Conservation (phyloP, 2,888 invertebrate genomes). For the Dorcus hopei region DNA sequence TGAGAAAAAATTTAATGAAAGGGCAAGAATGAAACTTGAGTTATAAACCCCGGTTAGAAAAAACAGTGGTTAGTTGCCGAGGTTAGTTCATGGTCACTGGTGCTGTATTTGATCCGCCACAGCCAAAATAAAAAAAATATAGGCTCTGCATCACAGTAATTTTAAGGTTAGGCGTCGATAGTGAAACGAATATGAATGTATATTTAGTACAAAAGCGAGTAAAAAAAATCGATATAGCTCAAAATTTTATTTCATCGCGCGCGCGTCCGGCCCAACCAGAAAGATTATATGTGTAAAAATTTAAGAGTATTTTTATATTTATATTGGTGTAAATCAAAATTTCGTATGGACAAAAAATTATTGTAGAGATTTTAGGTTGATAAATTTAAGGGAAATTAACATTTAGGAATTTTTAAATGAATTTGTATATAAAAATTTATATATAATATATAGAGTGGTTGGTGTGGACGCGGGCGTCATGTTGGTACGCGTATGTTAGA, state of each 20-base stretch:
- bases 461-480: conserved; percentile 45
- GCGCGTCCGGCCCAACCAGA: conserved; percentile 29
- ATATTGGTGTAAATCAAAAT: conserved; percentile 55
- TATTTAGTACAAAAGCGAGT: conserved; percentile 40
- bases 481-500: conserved; percentile 44
- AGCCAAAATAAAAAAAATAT: conserved; percentile 34
- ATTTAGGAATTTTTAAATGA: conserved; percentile 67
- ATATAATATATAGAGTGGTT: conserved; percentile 59
- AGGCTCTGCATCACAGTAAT: conserved; percentile 43
- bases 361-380: conserved; percentile 52
- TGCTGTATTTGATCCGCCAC: conserved; percentile 40
- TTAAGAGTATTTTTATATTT: conserved; percentile 54
- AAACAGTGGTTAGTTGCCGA: conserved; percentile 47
- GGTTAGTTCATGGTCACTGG: conserved; percentile 47
- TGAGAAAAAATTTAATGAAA: not conserved
- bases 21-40: conserved; percentile 28
- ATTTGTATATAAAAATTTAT: conserved; percentile 67
- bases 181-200: conserved; percentile 53
- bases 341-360: conserved; percentile 51
- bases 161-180: conserved; percentile 52
- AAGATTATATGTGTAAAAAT: conserved; percentile 53
- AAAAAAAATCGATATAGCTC: conserved; percentile 51
- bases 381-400: conserved; percentile 58
- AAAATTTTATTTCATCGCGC: conserved; percentile 47
- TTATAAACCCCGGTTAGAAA: conserved; percentile 32